Conservation (phyloP, 2,888 invertebrate species). For the Blera fallax region DNA sequence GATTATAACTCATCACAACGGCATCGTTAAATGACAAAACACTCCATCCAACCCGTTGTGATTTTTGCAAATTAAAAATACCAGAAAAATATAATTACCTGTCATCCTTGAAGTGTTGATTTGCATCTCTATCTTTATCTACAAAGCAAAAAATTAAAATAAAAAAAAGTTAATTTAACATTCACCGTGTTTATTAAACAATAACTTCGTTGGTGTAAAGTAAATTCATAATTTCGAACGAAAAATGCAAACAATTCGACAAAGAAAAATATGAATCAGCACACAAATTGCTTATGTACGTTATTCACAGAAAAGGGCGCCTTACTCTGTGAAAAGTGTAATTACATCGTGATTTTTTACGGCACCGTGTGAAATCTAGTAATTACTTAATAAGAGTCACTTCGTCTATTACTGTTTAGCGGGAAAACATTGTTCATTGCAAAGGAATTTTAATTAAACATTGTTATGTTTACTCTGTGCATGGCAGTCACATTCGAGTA, state of each 20-base stretch:
- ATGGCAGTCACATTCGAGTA: neutral
- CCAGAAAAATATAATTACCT: neutral
- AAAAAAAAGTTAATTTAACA: neutral
- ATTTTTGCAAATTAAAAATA: neutral
- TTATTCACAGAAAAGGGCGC: conserved; percentile 13
- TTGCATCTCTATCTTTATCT: neutral
- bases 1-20: neutral
- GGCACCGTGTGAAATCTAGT: conserved; percentile 41
- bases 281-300: neutral
- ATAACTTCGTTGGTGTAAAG: neutral
- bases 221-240: neutral
- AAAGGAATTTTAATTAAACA: conserved; percentile 43
- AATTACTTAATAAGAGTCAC: conserved; percentile 54
- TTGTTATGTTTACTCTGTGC: neutral
- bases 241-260: neutral
- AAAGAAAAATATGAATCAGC: neutral
- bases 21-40: conserved; percentile 1
- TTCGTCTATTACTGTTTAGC: neutral
- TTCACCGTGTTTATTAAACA: neutral
- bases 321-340: conserved; percentile 19
- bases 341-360: conserved; percentile 49
- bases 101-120: neutral
- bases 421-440: conserved; percentile 15
- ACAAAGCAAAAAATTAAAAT: neutral
- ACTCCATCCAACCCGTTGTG: neutral